phyloP scores from a whole-genome alignment of 2,113 vertebrate genomes.

The Sylvilagus bachmani region DNA sequence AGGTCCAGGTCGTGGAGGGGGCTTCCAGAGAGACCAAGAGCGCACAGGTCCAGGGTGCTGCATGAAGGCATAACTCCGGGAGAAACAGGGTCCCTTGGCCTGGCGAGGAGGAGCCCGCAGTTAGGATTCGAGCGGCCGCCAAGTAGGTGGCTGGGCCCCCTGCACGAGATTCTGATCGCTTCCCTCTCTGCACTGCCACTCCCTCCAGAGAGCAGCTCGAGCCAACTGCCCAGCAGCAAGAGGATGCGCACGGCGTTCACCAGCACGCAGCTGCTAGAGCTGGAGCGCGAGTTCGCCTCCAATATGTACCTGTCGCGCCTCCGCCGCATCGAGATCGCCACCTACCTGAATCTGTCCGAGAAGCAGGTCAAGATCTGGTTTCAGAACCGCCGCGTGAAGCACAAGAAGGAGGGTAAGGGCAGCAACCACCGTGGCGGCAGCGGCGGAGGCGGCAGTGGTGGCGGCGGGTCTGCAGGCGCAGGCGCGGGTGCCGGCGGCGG shows the following conservation, averaged over 20 bases:
- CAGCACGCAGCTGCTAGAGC: conserved; percentile 98
- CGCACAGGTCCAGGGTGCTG: not conserved
- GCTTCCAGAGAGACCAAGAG: rapidly evolving
- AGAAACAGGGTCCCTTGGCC: not conserved
- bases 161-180: conserved; percentile 35
- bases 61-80: not conserved
- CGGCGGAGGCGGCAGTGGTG: conserved; percentile 87
- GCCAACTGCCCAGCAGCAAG: conserved; percentile 98
- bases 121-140: not conserved
- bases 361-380: conserved; percentile 99
- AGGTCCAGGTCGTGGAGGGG: too few relatives aligned
- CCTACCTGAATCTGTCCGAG: conserved; percentile 99
- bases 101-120: not conserved
- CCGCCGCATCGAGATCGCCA: conserved; percentile 99
- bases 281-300: conserved; percentile 98
- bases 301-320: conserved; percentile 99
- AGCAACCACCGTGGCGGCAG: conserved; percentile 87
- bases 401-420: conserved; percentile 99
- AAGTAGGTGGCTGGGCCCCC: not conserved
- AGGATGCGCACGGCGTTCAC: conserved; percentile 99
- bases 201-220: conserved; percentile 92
- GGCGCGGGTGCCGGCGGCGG: conserved; percentile 77
- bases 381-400: conserved; percentile 98
- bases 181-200: not conserved
- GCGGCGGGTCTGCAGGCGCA: conserved; percentile 62